phyloP scores from a whole-genome alignment of 2,797 vertebrate species.

The Simalia tracyae region DNA sequence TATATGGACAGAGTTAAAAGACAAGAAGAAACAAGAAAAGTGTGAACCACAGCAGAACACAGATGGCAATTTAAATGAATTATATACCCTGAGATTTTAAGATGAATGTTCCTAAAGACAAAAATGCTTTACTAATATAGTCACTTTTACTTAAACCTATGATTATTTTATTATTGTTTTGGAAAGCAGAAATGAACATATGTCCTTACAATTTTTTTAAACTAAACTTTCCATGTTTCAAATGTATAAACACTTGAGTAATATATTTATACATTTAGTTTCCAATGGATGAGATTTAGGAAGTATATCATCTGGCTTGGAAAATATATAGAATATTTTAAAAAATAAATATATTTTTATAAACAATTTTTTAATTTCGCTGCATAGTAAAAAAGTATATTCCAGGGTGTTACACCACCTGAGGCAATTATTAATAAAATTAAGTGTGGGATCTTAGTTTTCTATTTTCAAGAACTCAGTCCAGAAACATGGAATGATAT shows the following conservation, averaged over 20 bases:
- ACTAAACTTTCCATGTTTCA: neutral
- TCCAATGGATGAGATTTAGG: neutral
- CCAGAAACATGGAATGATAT: neutral
- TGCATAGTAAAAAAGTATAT: neutral
- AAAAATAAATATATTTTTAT: neutral
- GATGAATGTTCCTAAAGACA: neutral
- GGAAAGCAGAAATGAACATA: neutral
- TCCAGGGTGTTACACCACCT: neutral
- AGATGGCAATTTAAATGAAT: constrained; percentile 21
- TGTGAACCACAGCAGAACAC: neutral
- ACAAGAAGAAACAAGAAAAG: constrained; percentile 27
- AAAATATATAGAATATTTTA: neutral
- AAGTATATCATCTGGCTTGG: neutral
- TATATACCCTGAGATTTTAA: neutral
- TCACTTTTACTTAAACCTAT: constrained; percentile 12
- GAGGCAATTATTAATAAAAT: neutral
- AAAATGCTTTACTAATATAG: constrained; percentile 14
- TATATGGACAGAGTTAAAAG: constrained; percentile 55
- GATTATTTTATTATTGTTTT: neutral
- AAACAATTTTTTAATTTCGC: neutral
- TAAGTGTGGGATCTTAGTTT: neutral
- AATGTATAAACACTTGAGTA: accelerated
- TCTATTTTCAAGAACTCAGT: neutral
- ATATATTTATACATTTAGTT: neutral
- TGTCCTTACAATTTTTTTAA: neutral